Evolutionary conservation across 2,888 invertebrate species (phyloP), one percentile per base, ranked within the genome.

Genomic region (Caenorhabditis sp.): DNA sequence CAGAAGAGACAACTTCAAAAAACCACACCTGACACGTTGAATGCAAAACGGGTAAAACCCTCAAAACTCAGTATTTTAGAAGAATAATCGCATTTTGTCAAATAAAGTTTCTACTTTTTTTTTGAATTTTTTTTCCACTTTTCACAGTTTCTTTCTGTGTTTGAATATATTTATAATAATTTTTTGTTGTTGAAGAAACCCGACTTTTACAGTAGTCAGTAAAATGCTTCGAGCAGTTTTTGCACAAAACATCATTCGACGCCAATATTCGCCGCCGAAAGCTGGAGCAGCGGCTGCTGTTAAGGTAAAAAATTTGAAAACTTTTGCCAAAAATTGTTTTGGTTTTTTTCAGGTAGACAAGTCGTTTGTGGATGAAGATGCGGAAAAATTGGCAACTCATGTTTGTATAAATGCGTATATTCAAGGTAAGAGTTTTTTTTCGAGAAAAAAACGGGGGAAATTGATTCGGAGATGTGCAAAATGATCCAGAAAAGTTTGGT

Each of bases 401-500:
- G 86, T 83, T 12, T 86, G 84, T 69, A 78, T 87, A 58, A 86
- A 86, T 67, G 84, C 81, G 66, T 81, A 82, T 51, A 71, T 77
- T 57, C 83, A 84, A 77, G 85, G 83, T 81, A 24, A 23, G 17
- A 12, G 43, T 17, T 43, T 43, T 14, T 43, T 31, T n/a, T n/a
- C n/a, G n/a, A n/a, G n/a, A n/a, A n/a, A n/a, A n/a, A n/a, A n/a
- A n/a, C n/a, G n/a, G n/a, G n/a, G n/a, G n/a, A n/a, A n/a, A n/a
- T n/a, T n/a, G n/a, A n/a, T n/a, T n/a, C n/a, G n/a, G n/a, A n/a
- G n/a, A n/a, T 19, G 19, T 19, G 55, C 55, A n/a, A 55, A 55
- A 55, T 14, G n/a, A n/a, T n/a, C n/a, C n/a, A n/a, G n/a, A n/a
- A n/a, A n/a, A n/a, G n/a, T n/a, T n/a, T n/a, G n/a, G n/a, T n/a